These are phyloP conservation scores for Sipha flava DNA, from an alignment of 1,140 invertebrate species.

Conservation along the genomic window DNA sequence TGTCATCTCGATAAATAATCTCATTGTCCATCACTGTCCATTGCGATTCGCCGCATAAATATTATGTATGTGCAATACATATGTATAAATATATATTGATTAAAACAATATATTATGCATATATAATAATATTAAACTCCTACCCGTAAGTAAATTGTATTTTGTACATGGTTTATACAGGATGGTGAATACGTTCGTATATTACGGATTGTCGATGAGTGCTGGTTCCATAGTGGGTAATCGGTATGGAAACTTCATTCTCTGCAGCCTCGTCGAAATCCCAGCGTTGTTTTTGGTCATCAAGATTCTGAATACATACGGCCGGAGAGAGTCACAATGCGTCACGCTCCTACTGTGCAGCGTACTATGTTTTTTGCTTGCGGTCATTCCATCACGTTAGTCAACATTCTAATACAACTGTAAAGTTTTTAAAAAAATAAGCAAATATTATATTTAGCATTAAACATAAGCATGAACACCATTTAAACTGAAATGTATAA, in stretches of 20 bases:
- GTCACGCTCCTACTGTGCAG: constrained; percentile 35
- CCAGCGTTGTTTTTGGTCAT: constrained; percentile 39
- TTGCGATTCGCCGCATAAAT: too few species aligned
- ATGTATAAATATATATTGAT: too few species aligned
- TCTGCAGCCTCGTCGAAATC: constrained; percentile 49
- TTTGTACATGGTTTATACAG: constrained; percentile 42
- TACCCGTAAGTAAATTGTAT: not conserved
- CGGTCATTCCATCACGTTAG: constrained; percentile 37
- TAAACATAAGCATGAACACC: too few species aligned
- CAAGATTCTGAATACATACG: constrained; percentile 31
- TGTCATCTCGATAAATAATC: too few species aligned
- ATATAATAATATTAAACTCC: too few species aligned
- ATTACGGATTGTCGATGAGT: constrained; percentile 63
- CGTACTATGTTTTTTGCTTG: constrained; percentile 32
- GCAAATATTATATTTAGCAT: too few species aligned
- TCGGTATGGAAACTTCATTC: constrained; percentile 47
- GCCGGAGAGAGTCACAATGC: constrained; percentile 33
- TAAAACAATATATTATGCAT: too few species aligned
- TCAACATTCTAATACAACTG: too few species aligned
- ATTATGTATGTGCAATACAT: too few species aligned
- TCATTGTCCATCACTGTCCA: too few species aligned
- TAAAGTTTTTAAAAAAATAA: too few species aligned
- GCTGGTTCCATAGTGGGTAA: constrained; percentile 36
- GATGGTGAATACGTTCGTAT: constrained; percentile 60
- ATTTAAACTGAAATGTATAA: too few species aligned